Conservation (phyloP, 2,888 invertebrate genomes). For the Plusia festucae region DNA sequence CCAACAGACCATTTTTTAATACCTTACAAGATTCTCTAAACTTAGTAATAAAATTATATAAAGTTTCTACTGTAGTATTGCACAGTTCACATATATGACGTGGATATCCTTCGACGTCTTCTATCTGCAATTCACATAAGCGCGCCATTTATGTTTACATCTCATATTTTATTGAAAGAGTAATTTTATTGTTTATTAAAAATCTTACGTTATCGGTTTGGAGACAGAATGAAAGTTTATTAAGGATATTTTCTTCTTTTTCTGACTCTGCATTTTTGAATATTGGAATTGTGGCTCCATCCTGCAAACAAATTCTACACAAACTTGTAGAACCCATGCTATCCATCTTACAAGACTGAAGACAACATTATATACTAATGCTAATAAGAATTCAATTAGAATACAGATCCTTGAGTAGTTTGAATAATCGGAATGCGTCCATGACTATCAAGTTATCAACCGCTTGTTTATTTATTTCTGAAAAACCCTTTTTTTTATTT, state of each 20-base stretch:
- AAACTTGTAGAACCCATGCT: conserved; percentile 53
- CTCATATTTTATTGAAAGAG: not conserved
- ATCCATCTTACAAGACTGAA: conserved; percentile 34
- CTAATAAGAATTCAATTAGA: conserved; percentile 20
- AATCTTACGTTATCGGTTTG: conserved; percentile 72
- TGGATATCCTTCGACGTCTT: conserved; percentile 80
- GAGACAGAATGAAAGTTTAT: conserved; percentile 73
- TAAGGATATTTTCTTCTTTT: conserved; percentile 59
- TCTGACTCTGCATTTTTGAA: conserved; percentile 72
- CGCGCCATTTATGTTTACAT: conserved; percentile 5
- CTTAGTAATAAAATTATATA: conserved; percentile 74
- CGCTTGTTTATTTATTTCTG: conserved; percentile 7
- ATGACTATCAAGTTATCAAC: conserved; percentile 15
- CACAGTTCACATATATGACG: conserved; percentile 76
- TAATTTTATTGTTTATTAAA: not conserved
- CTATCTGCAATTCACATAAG: conserved; percentile 70
- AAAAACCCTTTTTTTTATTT: not conserved
- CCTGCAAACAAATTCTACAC: conserved; percentile 80
- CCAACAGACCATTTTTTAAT: conserved; percentile 67
- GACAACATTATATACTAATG: conserved; percentile 24
- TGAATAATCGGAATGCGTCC: conserved; percentile 10
- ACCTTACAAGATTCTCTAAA: conserved; percentile 73
- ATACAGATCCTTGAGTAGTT: not conserved
- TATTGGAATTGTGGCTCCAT: conserved; percentile 74
- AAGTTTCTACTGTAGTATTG: conserved; percentile 68